These are phyloP conservation scores for Coryphaenoides rupestris DNA, from an alignment of 2,113 vertebrate genomes.

Conservation along the genomic window DNA sequence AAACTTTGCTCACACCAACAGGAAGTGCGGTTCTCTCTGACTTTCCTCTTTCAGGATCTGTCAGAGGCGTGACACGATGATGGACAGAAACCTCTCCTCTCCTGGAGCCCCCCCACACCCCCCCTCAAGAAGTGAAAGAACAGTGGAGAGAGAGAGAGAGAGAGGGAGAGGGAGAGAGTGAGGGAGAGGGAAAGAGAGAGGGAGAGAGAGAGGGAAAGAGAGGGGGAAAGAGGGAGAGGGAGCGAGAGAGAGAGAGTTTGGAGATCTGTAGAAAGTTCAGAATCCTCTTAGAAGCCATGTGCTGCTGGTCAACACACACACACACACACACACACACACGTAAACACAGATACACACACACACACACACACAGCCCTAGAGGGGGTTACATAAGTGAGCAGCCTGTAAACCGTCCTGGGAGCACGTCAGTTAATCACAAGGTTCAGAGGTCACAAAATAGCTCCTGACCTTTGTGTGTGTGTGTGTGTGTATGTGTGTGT, in stretches of 20 bases:
- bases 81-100: background rate
- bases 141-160: background rate
- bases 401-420: no score
- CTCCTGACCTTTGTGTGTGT: background rate
- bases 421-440: no score
- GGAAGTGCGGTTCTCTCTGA: slow-evolving; percentile 37
- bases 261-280: background rate
- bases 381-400: no score
- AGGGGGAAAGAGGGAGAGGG: background rate
- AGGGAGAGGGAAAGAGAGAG: no score
- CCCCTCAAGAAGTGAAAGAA: no score
- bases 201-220: background rate
- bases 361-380: background rate
- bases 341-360: slow-evolving; percentile 5
- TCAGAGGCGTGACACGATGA: slow-evolving; percentile 23
- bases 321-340: slow-evolving; percentile 10
- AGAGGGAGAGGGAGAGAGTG: background rate
- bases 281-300: slow-evolving; percentile 30
- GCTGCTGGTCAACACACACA: slow-evolving; percentile 26
- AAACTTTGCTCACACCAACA: slow-evolving; percentile 17
- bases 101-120: no score
- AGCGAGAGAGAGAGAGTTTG: background rate
- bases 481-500: background rate
- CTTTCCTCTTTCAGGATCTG: slow-evolving; percentile 44
- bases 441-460: background rate